These are phyloP conservation scores for Macrotus californicus DNA, from an alignment of 2,113 vertebrate species.

Conservation along the genomic window DNA sequence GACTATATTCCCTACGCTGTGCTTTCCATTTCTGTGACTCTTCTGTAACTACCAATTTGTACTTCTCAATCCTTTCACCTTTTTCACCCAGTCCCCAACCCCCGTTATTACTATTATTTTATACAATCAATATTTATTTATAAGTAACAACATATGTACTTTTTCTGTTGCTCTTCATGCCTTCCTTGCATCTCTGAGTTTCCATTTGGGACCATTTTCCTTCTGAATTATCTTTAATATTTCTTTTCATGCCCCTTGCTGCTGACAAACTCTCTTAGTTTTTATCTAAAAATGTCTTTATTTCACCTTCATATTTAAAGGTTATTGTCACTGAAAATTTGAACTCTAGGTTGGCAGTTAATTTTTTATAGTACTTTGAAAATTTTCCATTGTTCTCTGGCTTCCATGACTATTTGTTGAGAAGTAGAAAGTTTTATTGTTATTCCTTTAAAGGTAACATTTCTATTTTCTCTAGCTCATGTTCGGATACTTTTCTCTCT, in stretches of 20 bases:
- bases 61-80: background rate
- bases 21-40: background rate
- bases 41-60: background rate
- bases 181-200: background rate
- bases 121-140: background rate
- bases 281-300: background rate
- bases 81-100: background rate
- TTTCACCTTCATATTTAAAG: slow-evolving; percentile 17
- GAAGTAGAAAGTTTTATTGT: background rate
- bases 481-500: background rate
- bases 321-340: background rate
- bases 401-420: background rate
- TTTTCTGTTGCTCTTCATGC: background rate
- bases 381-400: background rate
- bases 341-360: background rate
- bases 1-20: background rate
- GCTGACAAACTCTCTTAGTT: background rate
- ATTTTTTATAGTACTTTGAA: slow-evolving; percentile 14
- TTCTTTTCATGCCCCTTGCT: background rate
- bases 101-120: background rate
- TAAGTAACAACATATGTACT: background rate
- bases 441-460: background rate
- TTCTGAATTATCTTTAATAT: background rate
- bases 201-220: background rate
- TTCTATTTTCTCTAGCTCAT: background rate